Evolutionary conservation across 2,888 invertebrate genomes (phyloP).

Genomic region (Heliconius cydno): DNA sequence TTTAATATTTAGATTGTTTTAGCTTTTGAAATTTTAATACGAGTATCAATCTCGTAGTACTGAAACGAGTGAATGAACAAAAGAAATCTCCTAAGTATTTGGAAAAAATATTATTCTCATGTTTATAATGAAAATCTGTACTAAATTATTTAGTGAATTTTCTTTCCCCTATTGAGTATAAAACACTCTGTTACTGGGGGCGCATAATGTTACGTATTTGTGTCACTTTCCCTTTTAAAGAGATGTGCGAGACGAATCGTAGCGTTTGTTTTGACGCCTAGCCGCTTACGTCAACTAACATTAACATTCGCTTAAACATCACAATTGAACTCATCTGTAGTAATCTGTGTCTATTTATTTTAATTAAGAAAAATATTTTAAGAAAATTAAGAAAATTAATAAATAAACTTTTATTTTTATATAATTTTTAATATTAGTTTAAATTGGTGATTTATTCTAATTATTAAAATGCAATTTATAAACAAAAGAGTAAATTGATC

Average conservation of each 20-base stretch:
- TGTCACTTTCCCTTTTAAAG: constrained; percentile 54
- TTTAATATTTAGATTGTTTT: neutral
- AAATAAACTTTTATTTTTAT: neutral
- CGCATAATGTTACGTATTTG: constrained; percentile 32
- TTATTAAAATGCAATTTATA: neutral
- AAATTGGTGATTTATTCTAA: neutral
- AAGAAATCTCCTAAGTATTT: neutral
- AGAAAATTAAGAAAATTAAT: neutral
- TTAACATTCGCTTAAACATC: neutral
- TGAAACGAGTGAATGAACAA: no score
- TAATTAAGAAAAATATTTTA: neutral
- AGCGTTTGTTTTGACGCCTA: constrained; percentile 47
- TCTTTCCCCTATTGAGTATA: neutral
- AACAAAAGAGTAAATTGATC: neutral
- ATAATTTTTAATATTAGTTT: neutral
- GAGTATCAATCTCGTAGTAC: no score
- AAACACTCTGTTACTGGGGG: constrained; percentile 20
- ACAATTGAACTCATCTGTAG: neutral
- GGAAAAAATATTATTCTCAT: neutral
- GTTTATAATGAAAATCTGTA: neutral
- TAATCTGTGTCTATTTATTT: neutral
- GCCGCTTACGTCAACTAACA: constrained; percentile 29
- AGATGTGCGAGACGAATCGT: constrained; percentile 52
- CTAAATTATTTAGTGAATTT: neutral
- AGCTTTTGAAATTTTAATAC: neutral